Conservation (phyloP, 2,888 invertebrate species). For the Augiades crinisus region DNA sequence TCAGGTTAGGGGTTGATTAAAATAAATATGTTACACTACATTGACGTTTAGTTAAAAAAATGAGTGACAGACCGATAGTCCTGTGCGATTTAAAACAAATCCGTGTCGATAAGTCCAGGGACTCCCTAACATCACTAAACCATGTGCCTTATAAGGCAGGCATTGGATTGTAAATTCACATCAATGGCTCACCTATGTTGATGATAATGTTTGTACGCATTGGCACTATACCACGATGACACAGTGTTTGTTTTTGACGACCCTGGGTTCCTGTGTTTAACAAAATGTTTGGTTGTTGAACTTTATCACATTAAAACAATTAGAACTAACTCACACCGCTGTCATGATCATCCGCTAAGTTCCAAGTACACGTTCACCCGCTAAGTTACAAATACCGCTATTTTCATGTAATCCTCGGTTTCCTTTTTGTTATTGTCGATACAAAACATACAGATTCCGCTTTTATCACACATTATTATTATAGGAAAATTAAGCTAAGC, state of each 20-base stretch:
- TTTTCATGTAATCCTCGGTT: no score
- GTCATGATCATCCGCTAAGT: neutral
- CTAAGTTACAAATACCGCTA: no score
- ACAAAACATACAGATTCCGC: no score
- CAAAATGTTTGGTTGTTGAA: slow-evolving; percentile 26
- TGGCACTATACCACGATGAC: slow-evolving; percentile 45
- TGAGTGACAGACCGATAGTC: no score
- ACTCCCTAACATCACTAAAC: slow-evolving; percentile 35
- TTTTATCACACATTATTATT: no score
- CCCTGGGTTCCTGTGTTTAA: slow-evolving; percentile 24
- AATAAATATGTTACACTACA: no score
- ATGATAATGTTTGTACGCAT: slow-evolving; percentile 30
- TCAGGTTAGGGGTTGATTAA: no score
- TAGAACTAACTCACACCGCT: slow-evolving; percentile 33
- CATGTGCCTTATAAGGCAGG: slow-evolving; percentile 62
- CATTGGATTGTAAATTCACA: slow-evolving; percentile 43
- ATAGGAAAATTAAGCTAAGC: no score
- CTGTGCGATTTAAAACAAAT: no score
- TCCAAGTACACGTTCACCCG: no score
- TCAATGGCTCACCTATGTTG: slow-evolving; percentile 33
- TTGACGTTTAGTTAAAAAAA: no score
- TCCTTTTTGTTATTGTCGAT: neutral
- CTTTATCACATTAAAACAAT: slow-evolving; percentile 14
- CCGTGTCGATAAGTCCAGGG: slow-evolving; percentile 17
- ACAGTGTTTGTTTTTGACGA: slow-evolving; percentile 34